phyloP scores from a whole-genome alignment of 1,140 invertebrate genomes.

The Leptonema lineaticorne region DNA sequence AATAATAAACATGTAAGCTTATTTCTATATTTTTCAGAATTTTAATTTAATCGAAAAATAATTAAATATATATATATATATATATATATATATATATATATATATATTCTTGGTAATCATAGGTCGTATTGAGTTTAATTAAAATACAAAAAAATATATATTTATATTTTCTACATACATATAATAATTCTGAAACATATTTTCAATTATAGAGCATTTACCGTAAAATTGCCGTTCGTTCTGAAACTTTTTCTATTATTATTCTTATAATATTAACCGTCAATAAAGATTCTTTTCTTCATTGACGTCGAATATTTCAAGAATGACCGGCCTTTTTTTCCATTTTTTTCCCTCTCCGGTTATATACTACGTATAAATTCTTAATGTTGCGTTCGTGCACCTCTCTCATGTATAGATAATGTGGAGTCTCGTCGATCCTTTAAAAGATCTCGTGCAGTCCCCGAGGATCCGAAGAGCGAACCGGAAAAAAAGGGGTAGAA shows the following conservation, averaged over 20 bases:
- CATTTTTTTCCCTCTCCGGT: no score
- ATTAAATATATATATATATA: not conserved
- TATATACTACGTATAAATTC: not conserved
- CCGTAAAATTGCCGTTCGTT: no score
- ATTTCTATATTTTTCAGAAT: no score
- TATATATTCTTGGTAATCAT: not conserved
- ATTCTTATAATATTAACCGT: not conserved
- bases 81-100: not conserved
- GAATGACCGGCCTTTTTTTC: no score
- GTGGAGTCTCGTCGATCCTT: constrained; percentile 2
- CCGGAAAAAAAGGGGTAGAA: not conserved
- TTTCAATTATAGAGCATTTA: no score
- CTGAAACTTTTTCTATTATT: not conserved
- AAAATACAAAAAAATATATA: no score
- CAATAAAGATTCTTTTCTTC: not conserved
- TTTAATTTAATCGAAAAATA: no score
- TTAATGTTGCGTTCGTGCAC: not conserved
- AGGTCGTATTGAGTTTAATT: no score
- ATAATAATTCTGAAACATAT: no score
- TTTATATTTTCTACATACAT: no score
- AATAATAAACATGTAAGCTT: no score
- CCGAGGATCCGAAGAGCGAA: not conserved
- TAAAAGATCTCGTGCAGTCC: constrained; percentile 5
- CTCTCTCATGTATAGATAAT: constrained; percentile 9
- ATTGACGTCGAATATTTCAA: no score